Base-by-base conservation (phyloP, 2,113 vertebrate species). In the Mustela lutreola region DNA sequence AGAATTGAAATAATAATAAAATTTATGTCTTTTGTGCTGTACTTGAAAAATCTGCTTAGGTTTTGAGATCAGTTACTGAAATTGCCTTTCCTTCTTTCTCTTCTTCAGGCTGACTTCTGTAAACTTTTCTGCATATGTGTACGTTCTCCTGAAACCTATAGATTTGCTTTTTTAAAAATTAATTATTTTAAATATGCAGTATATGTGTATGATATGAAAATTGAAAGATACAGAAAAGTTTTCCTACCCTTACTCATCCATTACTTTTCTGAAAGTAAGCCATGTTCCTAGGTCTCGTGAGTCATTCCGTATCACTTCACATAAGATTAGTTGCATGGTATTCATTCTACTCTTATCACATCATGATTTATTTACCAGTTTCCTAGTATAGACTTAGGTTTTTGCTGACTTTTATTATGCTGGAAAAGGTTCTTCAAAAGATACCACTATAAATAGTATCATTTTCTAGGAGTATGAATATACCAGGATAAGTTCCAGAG, bases 1-100 rank as follows among this genome's bases (percentile, higher is more conserved):
- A 60, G 45, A 15, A 80, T 90, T 94, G 63, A 96, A 89, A 95
- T 91, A 88, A 56, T 78, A 95, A 48, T 87, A 90, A 70, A 89
- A 80, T 19, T 7, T 91, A 63, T 7, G 28, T 7, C 21, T 95
- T 89, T 76, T 36, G 33, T 88, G 31, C 22, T 71, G 71, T 95
- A 48, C 48, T 85, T 71, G 75, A 82, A 90, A 97, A 78, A 96
- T 67, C 26, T 26, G 2, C 65, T 79, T 94, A 70, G 28, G 19
- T 63, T 89, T 97, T 88, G 63, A 80, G 71, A 58, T 86, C 2
- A 84, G 31, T 73, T 84, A 83, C 70, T 91, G 42, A 93, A 84
- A 92, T 75, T 83, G 28, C 21, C n/a, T 93, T 96, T 95, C 42
- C 50, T 73, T 96, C 50, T 89, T 96, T 80, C 24, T 95, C 15